A percentile compares a stretch with the other conserved stretches of the same genome.
These are phyloP conservation scores for Choristoneura fumiferana DNA, from an alignment of 1,140 invertebrate species.

Conservation along the genomic window DNA sequence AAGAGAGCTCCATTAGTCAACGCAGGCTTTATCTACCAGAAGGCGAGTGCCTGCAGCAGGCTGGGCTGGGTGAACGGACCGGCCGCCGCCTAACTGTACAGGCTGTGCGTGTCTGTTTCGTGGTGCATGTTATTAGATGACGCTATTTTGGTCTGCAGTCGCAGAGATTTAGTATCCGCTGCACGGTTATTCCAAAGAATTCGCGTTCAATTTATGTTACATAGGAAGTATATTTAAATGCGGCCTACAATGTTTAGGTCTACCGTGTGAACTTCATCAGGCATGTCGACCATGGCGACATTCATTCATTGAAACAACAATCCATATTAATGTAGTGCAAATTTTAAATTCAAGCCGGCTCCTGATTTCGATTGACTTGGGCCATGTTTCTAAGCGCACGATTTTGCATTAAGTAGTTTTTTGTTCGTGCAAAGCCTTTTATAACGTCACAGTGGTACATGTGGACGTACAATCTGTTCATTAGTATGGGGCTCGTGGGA, in stretches of 20 bases:
- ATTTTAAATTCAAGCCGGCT: conserved; percentile 75
- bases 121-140: conserved; percentile 59
- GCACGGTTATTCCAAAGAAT: conserved; percentile 72
- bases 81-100: conserved; percentile 41
- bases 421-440: conserved; percentile 64
- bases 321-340: conserved; percentile 77
- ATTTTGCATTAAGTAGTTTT: conserved; percentile 72
- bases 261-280: conserved; percentile 75
- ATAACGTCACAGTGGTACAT: conserved; percentile 53
- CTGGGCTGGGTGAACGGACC: conserved; percentile 2
- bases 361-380: conserved; percentile 66
- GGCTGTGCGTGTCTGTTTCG: conserved; percentile 38
- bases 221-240: conserved; percentile 77
- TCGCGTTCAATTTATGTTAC: conserved; percentile 71
- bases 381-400: conserved; percentile 68
- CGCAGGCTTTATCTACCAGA: too few species aligned
- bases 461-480: conserved; percentile 44
- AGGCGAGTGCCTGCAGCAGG: background rate
- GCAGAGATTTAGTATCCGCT: conserved; percentile 57
- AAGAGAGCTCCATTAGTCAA: too few species aligned
- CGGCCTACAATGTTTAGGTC: conserved; percentile 70
- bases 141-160: conserved; percentile 54
- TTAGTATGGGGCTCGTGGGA: conserved; percentile 45
- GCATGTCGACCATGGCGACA: conserved; percentile 69
- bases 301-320: conserved; percentile 77